Conservation (phyloP, 2,113 vertebrate species). For the Solea senegalensis region DNA sequence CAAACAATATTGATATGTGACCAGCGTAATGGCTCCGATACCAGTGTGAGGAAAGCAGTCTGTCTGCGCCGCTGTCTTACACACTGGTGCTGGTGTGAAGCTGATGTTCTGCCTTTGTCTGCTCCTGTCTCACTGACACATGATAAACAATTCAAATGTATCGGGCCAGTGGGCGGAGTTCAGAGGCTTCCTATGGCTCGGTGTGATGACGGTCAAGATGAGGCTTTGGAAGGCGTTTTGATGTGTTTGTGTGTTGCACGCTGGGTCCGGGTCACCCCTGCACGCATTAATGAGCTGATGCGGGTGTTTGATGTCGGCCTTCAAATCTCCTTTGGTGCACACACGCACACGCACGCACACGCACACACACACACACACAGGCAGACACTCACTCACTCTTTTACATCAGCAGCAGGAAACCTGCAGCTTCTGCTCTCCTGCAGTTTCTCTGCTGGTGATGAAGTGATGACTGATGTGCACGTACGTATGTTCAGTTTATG, state of each 20-base stretch:
- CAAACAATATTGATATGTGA: slow-evolving; percentile 75
- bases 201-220: slow-evolving; percentile 57
- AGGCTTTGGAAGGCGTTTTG: slow-evolving; percentile 52
- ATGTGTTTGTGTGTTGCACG: slow-evolving; percentile 60
- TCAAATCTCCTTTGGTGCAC: slow-evolving; percentile 67
- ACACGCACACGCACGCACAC: slow-evolving; percentile 22
- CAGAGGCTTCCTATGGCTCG: slow-evolving; percentile 46
- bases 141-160: slow-evolving; percentile 58
- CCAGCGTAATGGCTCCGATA: slow-evolving; percentile 67
- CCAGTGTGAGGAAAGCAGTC: slow-evolving; percentile 44
- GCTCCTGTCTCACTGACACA: slow-evolving; percentile 45
- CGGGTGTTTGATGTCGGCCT: slow-evolving; percentile 74
- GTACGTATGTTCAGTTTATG: slow-evolving; percentile 22
- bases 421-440: slow-evolving; percentile 9
- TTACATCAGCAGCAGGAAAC: slow-evolving; percentile 52
- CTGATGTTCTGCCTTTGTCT: slow-evolving; percentile 35
- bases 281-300: slow-evolving; percentile 76
- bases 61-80: slow-evolving; percentile 1
- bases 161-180: slow-evolving; percentile 49
- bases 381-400: slow-evolving; percentile 42
- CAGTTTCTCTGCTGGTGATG: slow-evolving; percentile 28
- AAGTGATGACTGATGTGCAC: slow-evolving; percentile 40
- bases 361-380: slow-evolving; percentile 35
- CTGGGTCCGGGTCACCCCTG: slow-evolving; percentile 59
- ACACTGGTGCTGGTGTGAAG: not conserved